Percentiles rank a stretch among this genome's conserved stretches.
Conservation (phyloP, 2,888 invertebrate species). For the Pilophorus perplexus region DNA sequence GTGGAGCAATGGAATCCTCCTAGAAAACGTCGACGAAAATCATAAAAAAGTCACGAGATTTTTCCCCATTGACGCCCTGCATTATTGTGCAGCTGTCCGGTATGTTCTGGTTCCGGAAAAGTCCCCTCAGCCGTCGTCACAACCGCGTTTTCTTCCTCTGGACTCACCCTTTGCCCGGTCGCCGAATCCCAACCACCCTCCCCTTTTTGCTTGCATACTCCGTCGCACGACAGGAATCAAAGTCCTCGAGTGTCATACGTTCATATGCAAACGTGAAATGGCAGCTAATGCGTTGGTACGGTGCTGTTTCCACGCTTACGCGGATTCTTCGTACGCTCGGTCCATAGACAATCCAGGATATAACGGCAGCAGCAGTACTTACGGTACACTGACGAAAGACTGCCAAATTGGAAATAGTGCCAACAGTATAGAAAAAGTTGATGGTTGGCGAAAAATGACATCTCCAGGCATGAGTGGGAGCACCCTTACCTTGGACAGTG, state of each 20-base stretch:
- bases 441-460: constrained; percentile 58
- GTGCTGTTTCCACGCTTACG: constrained; percentile 97
- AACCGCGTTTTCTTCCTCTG: constrained; percentile 84
- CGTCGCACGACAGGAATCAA: constrained; percentile 94
- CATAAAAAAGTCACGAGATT: constrained; percentile 91
- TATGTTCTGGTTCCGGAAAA: constrained; percentile 71
- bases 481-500: constrained; percentile 61
- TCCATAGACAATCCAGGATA: constrained; percentile 58
- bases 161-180: constrained; percentile 94
- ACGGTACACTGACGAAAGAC: constrained; percentile 56
- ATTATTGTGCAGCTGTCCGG: constrained; percentile 93
- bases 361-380: constrained; percentile 51
- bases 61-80: constrained; percentile 91
- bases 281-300: constrained; percentile 96
- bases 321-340: constrained; percentile 89
- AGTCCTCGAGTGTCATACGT: constrained; percentile 97
- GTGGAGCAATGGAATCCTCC: constrained; percentile 90
- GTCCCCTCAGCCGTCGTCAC: constrained; percentile 56
- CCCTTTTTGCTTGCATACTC: constrained; percentile 93
- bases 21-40: constrained; percentile 96
- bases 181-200: constrained; percentile 90
- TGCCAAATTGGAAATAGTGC: constrained; percentile 51
- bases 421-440: constrained; percentile 55
- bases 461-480: constrained; percentile 57
- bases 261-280: constrained; percentile 93